These are phyloP conservation scores for Chinchilla lanigera DNA, from an alignment of 2,113 vertebrate genomes.

Conservation along the genomic window DNA sequence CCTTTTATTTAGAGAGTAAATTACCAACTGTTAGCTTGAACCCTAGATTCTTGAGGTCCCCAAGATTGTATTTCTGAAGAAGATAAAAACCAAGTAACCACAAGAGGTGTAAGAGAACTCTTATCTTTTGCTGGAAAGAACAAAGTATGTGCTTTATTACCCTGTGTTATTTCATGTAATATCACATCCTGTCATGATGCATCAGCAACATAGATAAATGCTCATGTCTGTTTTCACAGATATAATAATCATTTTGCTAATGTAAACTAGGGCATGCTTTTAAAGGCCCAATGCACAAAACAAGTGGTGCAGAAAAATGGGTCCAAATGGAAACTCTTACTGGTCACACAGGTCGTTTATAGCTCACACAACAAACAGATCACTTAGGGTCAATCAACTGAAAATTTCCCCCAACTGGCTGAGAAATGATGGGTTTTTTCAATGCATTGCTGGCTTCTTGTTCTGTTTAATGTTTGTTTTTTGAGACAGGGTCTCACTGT, in stretches of 20 bases:
- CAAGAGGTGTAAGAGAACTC: constrained; percentile 20
- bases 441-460: neutral
- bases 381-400: constrained; percentile 27
- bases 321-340: constrained; percentile 36
- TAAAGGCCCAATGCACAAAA: constrained; percentile 49
- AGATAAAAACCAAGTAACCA: constrained; percentile 41
- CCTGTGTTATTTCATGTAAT: constrained; percentile 3
- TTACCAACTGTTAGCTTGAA: constrained; percentile 13
- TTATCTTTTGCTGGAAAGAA: constrained; percentile 48
- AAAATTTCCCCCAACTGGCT: constrained; percentile 43
- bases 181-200: constrained; percentile 33
- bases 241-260: constrained; percentile 43
- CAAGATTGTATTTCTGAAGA: constrained; percentile 21
- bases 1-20: neutral
- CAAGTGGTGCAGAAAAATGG: constrained; percentile 54
- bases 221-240: constrained; percentile 19
- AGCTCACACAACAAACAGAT: constrained; percentile 51
- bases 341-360: constrained; percentile 38
- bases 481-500: neutral
- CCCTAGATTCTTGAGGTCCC: constrained; percentile 19
- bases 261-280: constrained; percentile 35
- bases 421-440: neutral
- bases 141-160: constrained; percentile 20
- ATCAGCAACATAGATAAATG: constrained; percentile 60
- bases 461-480: neutral